A percentile compares a stretch with the other conserved stretches of the same genome.
phyloP scores from a whole-genome alignment of 2,888 invertebrate genomes.

The Chymomyza caudatula region DNA sequence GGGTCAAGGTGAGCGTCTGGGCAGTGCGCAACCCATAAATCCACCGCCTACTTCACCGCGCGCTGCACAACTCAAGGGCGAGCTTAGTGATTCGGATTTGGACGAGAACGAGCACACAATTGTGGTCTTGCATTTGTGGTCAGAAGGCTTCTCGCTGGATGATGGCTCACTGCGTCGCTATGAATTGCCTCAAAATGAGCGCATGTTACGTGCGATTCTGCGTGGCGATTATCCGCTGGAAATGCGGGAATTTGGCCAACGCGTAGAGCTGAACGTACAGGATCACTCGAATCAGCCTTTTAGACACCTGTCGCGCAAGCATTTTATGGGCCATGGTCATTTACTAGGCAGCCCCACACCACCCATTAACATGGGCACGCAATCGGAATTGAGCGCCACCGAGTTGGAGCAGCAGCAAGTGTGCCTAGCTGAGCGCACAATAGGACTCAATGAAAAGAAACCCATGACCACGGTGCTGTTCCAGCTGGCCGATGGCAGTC shows the following conservation, averaged over 20 bases:
- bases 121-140: constrained; percentile 52
- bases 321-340: constrained; percentile 51
- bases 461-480: constrained; percentile 49
- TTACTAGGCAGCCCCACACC: constrained; percentile 24
- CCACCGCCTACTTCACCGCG: constrained; percentile 34
- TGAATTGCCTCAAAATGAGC: constrained; percentile 48
- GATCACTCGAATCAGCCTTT: constrained; percentile 52
- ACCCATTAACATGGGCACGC: not conserved
- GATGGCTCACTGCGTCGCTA: constrained; percentile 43
- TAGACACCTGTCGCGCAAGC: constrained; percentile 37
- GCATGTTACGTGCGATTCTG: constrained; percentile 46
- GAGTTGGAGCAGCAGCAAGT: constrained; percentile 14
- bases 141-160: constrained; percentile 58
- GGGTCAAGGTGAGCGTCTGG: constrained; percentile 52
- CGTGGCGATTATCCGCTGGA: constrained; percentile 55
- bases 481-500: constrained; percentile 52
- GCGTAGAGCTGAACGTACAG: constrained; percentile 41
- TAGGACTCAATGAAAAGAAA: constrained; percentile 28
- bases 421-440: not conserved
- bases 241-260: constrained; percentile 32
- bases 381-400: not conserved
- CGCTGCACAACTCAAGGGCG: not conserved
- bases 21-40: constrained; percentile 53
- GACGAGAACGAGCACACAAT: constrained; percentile 32
- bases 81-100: constrained; percentile 28